A percentile compares a stretch with the other conserved stretches of the same genome.
These are phyloP conservation scores for Mythimna loreyi DNA, from an alignment of 2,888 invertebrate genomes.

Conservation along the genomic window DNA sequence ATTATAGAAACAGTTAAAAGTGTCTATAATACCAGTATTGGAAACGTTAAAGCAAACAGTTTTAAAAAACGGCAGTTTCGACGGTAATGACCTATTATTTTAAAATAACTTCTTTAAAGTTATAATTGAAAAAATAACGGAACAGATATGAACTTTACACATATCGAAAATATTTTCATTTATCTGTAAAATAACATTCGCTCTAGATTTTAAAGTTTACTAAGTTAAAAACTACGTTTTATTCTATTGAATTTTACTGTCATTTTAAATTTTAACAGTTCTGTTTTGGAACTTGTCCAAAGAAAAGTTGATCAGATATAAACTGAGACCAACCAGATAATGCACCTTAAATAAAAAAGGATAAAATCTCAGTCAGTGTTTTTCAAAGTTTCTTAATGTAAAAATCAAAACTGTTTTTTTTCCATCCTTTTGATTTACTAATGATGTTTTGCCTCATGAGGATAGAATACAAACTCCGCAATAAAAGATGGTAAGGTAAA, in stretches of 20 bases:
- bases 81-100: no score
- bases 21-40: no score
- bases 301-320: constrained; percentile 53
- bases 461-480: no score
- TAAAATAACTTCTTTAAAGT: background rate
- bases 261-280: constrained; percentile 21
- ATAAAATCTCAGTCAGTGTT: constrained; percentile 19
- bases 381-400: constrained; percentile 22
- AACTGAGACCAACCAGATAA: constrained; percentile 35
- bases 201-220: background rate
- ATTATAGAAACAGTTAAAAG: no score
- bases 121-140: background rate
- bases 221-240: constrained; percentile 5
- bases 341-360: constrained; percentile 32
- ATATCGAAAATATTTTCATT: no score
- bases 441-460: no score
- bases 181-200: background rate
- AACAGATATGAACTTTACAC: background rate
- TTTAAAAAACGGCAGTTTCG: no score
- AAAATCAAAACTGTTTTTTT: no score
- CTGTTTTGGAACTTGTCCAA: constrained; percentile 55
- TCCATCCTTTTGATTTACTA: no score
- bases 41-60: no score
- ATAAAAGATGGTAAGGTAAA: no score
- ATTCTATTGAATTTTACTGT: constrained; percentile 29